These are phyloP conservation scores for Beris chalybata DNA, from an alignment of 2,888 invertebrate genomes.

Conservation along the genomic window DNA sequence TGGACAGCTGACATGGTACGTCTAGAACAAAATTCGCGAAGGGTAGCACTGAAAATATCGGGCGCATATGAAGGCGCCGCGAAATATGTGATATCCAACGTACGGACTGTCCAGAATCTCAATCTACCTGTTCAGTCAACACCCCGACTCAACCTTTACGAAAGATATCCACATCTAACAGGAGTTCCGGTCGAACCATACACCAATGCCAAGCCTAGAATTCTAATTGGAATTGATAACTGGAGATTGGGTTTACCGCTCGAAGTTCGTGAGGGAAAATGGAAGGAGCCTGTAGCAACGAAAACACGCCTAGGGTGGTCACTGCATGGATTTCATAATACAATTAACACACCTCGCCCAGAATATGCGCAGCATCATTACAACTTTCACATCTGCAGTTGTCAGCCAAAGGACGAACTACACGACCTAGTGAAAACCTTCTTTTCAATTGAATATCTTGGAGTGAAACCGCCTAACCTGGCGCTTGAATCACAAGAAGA, in stretches of 20 bases:
- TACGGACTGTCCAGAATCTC: background rate
- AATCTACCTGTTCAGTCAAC: constrained; percentile 20
- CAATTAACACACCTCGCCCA: background rate
- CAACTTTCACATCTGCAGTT: too few species aligned
- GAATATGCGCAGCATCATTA: too few species aligned
- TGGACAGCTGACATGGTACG: too few species aligned
- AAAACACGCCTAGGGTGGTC: constrained; percentile 38
- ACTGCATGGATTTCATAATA: constrained; percentile 18
- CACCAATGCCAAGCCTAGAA: constrained; percentile 19
- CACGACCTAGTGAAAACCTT: too few species aligned
- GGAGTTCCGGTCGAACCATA: constrained; percentile 5
- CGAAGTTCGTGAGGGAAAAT: constrained; percentile 30
- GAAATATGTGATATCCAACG: too few species aligned
- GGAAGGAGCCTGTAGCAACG: constrained; percentile 34
- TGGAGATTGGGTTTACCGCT: constrained; percentile 36
- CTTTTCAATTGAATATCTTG: too few species aligned
- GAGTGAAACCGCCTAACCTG: too few species aligned
- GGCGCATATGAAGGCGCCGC: too few species aligned
- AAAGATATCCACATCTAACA: background rate
- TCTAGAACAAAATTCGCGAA: too few species aligned
- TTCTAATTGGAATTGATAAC: constrained; percentile 37
- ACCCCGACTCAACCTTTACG: constrained; percentile 3
- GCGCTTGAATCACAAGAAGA: too few species aligned
- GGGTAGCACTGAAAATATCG: too few species aligned
- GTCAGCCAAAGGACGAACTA: too few species aligned